Evolutionary conservation across 2,797 vertebrate genomes (phyloP).

Genomic region (Pteronotus mesoamericanus): DNA sequence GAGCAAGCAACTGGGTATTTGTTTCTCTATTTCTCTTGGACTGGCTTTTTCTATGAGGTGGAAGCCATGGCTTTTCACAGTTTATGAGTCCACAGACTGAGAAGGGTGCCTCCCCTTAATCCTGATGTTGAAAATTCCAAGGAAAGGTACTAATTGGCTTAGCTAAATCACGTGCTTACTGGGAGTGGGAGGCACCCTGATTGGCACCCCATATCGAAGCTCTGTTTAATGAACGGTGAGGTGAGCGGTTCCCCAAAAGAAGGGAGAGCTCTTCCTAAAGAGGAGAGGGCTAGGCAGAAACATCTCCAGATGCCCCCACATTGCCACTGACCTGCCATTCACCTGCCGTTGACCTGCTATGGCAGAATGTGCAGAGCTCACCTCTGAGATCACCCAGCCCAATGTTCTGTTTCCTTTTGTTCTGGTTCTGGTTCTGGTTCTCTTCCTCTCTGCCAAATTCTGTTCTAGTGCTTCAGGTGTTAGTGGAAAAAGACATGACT

Average conservation of each 20-base stretch:
- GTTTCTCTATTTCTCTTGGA: background rate
- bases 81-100: background rate
- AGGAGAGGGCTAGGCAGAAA: background rate
- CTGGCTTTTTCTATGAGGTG: background rate
- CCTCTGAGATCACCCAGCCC: background rate
- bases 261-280: background rate
- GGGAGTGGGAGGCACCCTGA: background rate
- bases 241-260: background rate
- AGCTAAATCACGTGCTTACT: background rate
- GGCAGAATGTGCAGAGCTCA: background rate
- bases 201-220: background rate
- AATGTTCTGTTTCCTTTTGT: constrained; percentile 41
- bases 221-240: background rate
- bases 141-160: background rate
- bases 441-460: background rate
- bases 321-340: background rate
- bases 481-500: constrained; percentile 36
- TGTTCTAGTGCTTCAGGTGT: background rate
- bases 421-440: constrained; percentile 41
- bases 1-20: background rate
- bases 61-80: background rate
- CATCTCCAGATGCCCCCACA: background rate
- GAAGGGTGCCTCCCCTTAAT: background rate
- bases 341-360: rapidly evolving
- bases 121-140: background rate